These are phyloP conservation scores for Hephaestus fuliginosus DNA, from an alignment of 2,797 vertebrate genomes.

Conservation along the genomic window DNA sequence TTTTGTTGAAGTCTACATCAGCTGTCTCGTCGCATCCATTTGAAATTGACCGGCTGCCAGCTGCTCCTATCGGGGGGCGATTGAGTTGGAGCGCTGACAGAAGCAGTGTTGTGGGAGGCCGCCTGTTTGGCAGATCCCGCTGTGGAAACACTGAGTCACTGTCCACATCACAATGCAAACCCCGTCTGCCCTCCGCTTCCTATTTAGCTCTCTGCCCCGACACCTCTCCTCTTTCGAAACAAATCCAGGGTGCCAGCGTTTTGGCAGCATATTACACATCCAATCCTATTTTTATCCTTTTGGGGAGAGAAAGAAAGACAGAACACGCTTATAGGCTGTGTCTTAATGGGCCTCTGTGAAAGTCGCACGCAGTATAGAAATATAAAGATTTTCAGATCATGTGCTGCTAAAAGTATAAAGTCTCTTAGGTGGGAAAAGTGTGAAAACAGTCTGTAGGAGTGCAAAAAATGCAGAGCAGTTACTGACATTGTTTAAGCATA, in stretches of 20 bases:
- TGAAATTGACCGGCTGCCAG: constrained; percentile 46
- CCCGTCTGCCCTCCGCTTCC: constrained; percentile 22
- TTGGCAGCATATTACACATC: neutral
- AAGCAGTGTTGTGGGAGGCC: constrained; percentile 61
- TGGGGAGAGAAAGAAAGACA: no score
- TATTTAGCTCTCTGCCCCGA: constrained; percentile 10
- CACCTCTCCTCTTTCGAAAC: constrained; percentile 1
- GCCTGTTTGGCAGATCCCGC: constrained; percentile 60
- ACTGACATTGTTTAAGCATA: neutral
- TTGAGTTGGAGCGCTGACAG: constrained; percentile 58
- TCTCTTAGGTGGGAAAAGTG: neutral
- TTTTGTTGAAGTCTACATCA: constrained; percentile 25
- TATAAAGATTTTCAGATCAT: no score
- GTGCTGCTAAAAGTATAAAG: neutral
- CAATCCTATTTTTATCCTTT: no score
- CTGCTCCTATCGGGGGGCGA: constrained; percentile 44
- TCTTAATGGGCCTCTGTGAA: no score
- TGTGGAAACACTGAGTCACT: constrained; percentile 76
- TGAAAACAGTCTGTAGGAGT: neutral
- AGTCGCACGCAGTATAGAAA: neutral
- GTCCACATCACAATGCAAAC: constrained; percentile 63
- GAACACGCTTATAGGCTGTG: no score
- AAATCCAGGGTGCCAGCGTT: neutral
- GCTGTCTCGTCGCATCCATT: constrained; percentile 39
- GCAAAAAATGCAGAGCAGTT: neutral